Evolutionary conservation across 2,888 invertebrate genomes (phyloP), one percentile per base, ranked within the genome.

Genomic region (Melipona bicolor): DNA sequence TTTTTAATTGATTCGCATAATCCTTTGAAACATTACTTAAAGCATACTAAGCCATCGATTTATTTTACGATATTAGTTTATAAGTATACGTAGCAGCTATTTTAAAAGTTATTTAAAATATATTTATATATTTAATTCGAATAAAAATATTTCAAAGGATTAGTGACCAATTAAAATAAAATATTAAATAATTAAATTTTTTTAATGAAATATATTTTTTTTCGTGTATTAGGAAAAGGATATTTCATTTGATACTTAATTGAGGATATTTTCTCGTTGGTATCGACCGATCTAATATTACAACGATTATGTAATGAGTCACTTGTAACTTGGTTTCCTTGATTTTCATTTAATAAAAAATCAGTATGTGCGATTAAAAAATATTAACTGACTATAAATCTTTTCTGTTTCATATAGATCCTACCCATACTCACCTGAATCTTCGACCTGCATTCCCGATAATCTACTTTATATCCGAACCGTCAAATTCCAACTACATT

Each of bases 311-410:
- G 79, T 88, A 85, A 83, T 84, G 81, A 80, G 75, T 74, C 78
- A 80, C 56, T 88, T 91, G 92, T 92, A 92, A 90, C 86, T 90
- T 90, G 79, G 70, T 91, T 92, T 90, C 85, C 82, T 90, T 88
- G 75, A 85, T 89, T 90, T 91, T 87, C 83, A 88, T 87, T 92
- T 88, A 92, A 92, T 91, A 92, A 92, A 92, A 91, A 89, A 81
- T 91, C 87, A 86, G 89, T 89, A 91, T 86, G 15, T n/a, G 88
- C 76, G 61, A 88, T 87, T 76, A 87, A 82, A 36, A 64, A 52
- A 79, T 68, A 83, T 79, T 69, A 70, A 84, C 36, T 59, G 49
- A 74, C 15, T 43, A 21, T 72, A 49, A 64, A 61, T 72, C 54
- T 81, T 80, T 83, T 77, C 68, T 72, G 77, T 79, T 83, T 59